Evolutionary conservation across 2,113 vertebrate genomes (phyloP).

Genomic region (Oreocharis arfaki): DNA sequence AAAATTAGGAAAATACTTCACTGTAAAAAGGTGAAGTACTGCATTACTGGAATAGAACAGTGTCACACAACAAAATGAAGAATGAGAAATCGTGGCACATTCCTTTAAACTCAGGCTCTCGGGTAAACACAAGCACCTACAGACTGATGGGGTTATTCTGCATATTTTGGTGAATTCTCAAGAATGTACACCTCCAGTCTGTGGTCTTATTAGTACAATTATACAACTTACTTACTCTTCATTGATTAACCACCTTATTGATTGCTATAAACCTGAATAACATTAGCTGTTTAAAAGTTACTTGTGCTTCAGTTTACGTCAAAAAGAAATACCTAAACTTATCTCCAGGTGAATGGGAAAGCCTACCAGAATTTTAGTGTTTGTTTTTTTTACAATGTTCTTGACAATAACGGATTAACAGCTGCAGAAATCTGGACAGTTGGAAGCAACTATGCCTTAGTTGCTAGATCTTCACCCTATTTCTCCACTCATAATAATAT

Average conservation of each 20-base stretch:
- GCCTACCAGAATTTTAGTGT: not conserved
- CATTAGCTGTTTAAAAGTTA: not conserved
- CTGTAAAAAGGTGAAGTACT: conserved; percentile 37
- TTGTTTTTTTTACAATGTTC: not conserved
- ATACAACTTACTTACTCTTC: not conserved
- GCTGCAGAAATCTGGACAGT: not conserved
- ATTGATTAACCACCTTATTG: not conserved
- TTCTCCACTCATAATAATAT: not conserved
- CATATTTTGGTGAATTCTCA: not conserved
- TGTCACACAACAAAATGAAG: not conserved
- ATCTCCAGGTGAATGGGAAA: not conserved
- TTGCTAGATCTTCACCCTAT: not conserved
- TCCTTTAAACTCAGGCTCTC: not conserved
- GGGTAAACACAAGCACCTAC: not conserved
- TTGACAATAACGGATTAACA: not conserved
- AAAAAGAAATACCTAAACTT: not conserved
- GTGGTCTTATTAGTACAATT: not conserved
- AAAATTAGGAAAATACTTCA: conserved; percentile 38
- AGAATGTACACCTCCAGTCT: not conserved
- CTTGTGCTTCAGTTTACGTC: conserved; percentile 3
- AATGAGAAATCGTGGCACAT: not conserved
- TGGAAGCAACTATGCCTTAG: not conserved
- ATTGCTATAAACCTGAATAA: not conserved
- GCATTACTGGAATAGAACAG: not conserved
- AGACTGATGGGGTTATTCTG: not conserved